Percentiles rank a stretch among this genome's conserved stretches.
phyloP scores from a whole-genome alignment of 2,113 vertebrate genomes.

The Falcunculus frontatus region DNA sequence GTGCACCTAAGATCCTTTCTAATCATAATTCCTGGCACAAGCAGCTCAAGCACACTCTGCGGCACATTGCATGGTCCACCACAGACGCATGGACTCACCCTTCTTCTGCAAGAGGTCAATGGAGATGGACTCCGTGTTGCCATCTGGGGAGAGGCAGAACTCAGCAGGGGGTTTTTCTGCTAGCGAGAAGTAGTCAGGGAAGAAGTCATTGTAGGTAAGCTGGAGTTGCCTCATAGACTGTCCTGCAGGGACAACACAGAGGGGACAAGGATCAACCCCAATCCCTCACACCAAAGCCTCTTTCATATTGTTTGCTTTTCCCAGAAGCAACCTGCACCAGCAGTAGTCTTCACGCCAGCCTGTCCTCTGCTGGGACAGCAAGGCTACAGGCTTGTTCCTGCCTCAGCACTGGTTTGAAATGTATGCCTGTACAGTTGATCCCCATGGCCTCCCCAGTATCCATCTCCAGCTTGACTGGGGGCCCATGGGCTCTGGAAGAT shows the following conservation, averaged over 20 bases:
- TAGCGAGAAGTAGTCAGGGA: constrained; percentile 93
- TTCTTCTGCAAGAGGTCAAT: constrained; percentile 91
- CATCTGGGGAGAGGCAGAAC: constrained; percentile 94
- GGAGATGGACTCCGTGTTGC: constrained; percentile 81
- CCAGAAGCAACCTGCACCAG: neutral
- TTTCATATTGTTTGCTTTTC: neutral
- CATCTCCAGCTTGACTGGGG: neutral
- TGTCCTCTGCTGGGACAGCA: neutral
- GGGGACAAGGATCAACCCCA: neutral
- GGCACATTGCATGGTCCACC: fast-evolving
- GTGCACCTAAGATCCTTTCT: neutral
- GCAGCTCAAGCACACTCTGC: neutral
- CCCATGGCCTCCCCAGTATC: neutral
- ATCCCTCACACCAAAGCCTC: neutral
- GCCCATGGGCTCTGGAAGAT: neutral
- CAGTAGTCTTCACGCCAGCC: neutral
- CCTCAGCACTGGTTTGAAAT: neutral
- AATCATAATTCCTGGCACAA: neutral
- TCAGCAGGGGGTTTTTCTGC: constrained; percentile 92
- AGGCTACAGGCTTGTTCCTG: neutral
- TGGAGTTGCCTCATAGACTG: constrained; percentile 76
- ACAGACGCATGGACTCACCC: constrained; percentile 65
- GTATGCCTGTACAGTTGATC: neutral
- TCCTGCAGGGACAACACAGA: constrained; percentile 45
- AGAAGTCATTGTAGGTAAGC: constrained; percentile 84